Evolutionary conservation across 2,113 vertebrate species (phyloP), one percentile per base, ranked within the genome.

Genomic region (Turnix velox): DNA sequence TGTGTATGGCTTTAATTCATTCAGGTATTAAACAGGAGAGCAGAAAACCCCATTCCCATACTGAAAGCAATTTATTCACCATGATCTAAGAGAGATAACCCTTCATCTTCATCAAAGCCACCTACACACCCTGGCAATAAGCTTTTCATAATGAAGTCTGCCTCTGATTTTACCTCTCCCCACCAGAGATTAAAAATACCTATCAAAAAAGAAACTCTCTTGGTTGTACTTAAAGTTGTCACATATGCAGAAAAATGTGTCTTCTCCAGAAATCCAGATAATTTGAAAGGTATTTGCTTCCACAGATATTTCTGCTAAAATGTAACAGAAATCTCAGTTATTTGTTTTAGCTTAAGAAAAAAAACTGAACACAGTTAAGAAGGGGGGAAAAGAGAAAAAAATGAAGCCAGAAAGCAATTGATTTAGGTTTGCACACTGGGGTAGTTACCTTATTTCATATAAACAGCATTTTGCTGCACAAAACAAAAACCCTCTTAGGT

Each of bases 381-480:
- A 46, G 8, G 4, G 4, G 18, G 12, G 28, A 33, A 20, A 18
- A 4, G 0, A 10, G 4, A 33, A 42, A 45, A 40, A 0, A 46
- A 45, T 17, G 18, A 73, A 58, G 7, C 11, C 45, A 52, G 19
- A 39, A 13, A 39, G 7, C 15, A 42, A 12, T 22, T 80, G 13
- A 86, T 65, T 49, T 49, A 19, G 15, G 63, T 83, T 65, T 48
- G 22, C 45, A 55, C 42, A 22, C 15, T 54, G 28, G 6, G 7
- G 25, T 58, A 67, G 58, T n/a, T 69, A 57, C 10, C 14, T 77
- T 62, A 78, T 87, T 92, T 72, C 15, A 10, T 54, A 71, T 49
- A 67, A 71, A 78, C 24, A 49, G 1, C 37, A 6, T 28, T 59
- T 31, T 18, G 27, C 7, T 72, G 67, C 33, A 88, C 17, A 74